Percentiles rank a stretch among this genome's conserved stretches.
phyloP scores from a whole-genome alignment of 2,888 invertebrate species.

The Hedychridium roseum region DNA sequence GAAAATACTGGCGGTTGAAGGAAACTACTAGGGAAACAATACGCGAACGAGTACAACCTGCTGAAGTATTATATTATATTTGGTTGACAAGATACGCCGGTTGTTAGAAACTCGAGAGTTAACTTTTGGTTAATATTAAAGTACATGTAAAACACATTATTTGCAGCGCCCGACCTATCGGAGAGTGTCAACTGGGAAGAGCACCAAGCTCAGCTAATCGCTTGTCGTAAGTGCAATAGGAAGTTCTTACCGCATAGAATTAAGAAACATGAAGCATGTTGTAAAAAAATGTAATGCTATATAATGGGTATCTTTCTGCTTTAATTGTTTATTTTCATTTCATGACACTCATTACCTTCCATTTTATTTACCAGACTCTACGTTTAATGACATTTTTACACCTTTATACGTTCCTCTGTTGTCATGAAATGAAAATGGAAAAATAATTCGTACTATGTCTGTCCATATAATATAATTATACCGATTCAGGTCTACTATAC shows the following conservation, averaged over 20 bases:
- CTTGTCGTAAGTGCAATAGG: slow-evolving; percentile 46
- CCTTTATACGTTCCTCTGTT: background rate
- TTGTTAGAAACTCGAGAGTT: no score
- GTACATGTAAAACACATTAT: slow-evolving; percentile 21
- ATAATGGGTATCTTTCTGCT: slow-evolving; percentile 17
- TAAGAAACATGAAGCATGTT: slow-evolving; percentile 36
- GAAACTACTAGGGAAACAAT: no score
- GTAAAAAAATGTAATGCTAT: slow-evolving; percentile 23
- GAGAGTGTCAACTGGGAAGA: slow-evolving; percentile 51
- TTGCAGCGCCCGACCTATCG: no score
- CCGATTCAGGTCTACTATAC: slow-evolving; percentile 51
- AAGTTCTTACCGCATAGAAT: slow-evolving; percentile 45
- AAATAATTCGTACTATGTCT: slow-evolving; percentile 34
- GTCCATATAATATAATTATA: slow-evolving; percentile 52
- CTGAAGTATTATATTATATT: no score
- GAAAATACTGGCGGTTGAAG: no score
- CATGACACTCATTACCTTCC: no score
- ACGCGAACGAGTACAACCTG: no score
- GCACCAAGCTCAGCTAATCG: slow-evolving; percentile 39
- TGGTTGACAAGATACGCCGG: no score
- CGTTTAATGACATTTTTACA: background rate
- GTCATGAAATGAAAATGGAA: slow-evolving; percentile 6
- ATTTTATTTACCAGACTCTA: no score
- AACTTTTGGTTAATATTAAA: no score
- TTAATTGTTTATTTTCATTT: slow-evolving; percentile 17